Base-by-base conservation (phyloP, 2,113 vertebrate species). In the Maccullochella peelii region DNA sequence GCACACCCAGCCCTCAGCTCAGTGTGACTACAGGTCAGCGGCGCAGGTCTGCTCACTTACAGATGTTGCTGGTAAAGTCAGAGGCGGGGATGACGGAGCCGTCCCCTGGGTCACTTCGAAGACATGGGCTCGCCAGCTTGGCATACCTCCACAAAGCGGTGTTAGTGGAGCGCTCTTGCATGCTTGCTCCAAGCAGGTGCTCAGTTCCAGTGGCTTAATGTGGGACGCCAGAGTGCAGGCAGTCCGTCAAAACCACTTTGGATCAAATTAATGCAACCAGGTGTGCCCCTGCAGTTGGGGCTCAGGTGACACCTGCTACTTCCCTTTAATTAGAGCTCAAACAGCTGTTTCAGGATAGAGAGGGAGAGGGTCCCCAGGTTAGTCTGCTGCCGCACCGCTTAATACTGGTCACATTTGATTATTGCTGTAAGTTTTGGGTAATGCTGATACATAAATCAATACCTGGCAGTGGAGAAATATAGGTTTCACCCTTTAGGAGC, bases 191-290 rank as follows among this genome's bases (percentile, higher is more conserved):
- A 77, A 88, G 90, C 93, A 89, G 88, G 88, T 93, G 94, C 86
- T 89, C 87, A 58, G 79, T 80, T 92, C 80, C 86, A 77, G 74
- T 42, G 90, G 81, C 74, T 89, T 94, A 90, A 91, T 86, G 89
- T 70, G 86, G 85, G 92, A 86, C 59, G 83, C 88, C 73, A 59
- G 80, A 89, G 90, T 73, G 75, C 91, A 90, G 89, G 91, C 92
- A 90, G 86, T 83, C 87, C 88, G 91, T 95, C 95, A 91, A 80
- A 94, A 93, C 79, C 92, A 91, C 91, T 95, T 94, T 95, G 91
- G 91, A 95, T 95, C 95, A 95, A 93, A 94, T 94, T 84, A 94
- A 94, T 93, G 92, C 92, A 90, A 78, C 92, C 95, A 95, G 95
- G 93, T 96, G 95, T 94, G 89, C 91, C 86, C 88, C 92, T 79